Base-by-base conservation (phyloP, 2,888 invertebrate genomes). In the Erebia epiphron region DNA sequence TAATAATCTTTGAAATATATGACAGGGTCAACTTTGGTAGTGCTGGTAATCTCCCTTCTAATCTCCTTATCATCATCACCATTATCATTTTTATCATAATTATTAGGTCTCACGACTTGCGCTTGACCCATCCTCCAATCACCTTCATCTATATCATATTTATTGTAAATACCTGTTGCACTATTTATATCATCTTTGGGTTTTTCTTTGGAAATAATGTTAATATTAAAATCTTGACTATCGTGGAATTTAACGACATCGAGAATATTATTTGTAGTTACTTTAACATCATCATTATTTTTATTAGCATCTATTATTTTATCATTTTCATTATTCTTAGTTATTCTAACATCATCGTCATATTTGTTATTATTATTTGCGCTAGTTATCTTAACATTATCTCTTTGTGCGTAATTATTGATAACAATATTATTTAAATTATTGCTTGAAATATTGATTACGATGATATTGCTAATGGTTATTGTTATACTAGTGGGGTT, bases 51-150 rank as follows among this genome's bases (percentile, higher is more conserved):
- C 1, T 16, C 35, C 35, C 35, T 7, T 7, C 7, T 35, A 35
- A 35, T 35, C 7, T 35, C 35, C 7, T 35, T 35, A 35, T 5
- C 35, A 35, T 26, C 41, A 41, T n/a, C n/a, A 2, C 43, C 16
- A 60, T 16, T 46, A n/a, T 21, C 14, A 49, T 35, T 3, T 4
- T 35, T 16, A n/a, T n/a, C 16, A 57, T 57, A 14, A 46, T 41
- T 21, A n/a, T 41, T 57, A 16, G 73, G 73, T 18, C 13, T 56
- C 1, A 60, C 57, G 5, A 43, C 57, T 18, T 57, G 14, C 14
- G 49, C 68, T 49, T 71, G 73, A 41, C 50, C 68, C 2, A 71
- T 71, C 4, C 71, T 71, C 73, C 68, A 73, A 63, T 73, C 64
- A 0, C 21, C 57, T 58, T 73, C 66, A 16, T 68, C 71, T 57